Evolutionary conservation across 2,113 vertebrate genomes (phyloP).

Genomic region (Struthidea cinerea): DNA sequence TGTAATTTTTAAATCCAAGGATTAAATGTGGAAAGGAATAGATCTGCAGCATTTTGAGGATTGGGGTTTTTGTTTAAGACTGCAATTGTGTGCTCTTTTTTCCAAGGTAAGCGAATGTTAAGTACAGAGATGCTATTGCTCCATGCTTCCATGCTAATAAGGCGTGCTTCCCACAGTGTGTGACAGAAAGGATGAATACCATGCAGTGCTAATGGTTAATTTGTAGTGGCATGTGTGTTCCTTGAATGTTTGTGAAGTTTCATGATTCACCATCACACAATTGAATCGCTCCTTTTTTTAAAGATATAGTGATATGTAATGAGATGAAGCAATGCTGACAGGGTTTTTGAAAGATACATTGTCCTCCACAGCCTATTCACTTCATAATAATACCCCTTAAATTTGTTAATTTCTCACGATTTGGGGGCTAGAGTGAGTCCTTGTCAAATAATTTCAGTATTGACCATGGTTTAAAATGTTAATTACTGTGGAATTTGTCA

Average conservation of each 20-base stretch:
- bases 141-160: slow-evolving; percentile 71
- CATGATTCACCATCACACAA: slow-evolving; percentile 70
- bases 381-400: background rate
- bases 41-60: background rate
- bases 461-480: slow-evolving; percentile 66
- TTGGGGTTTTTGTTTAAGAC: slow-evolving; percentile 35
- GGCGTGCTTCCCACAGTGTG: slow-evolving; percentile 76
- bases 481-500: slow-evolving; percentile 63
- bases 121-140: slow-evolving; percentile 59
- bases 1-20: slow-evolving; percentile 62
- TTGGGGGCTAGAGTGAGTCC: slow-evolving; percentile 20
- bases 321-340: slow-evolving; percentile 60
- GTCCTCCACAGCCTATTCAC: slow-evolving; percentile 41
- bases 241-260: slow-evolving; percentile 73
- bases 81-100: slow-evolving; percentile 42
- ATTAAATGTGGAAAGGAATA: slow-evolving; percentile 26
- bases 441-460: slow-evolving; percentile 38
- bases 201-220: slow-evolving; percentile 75
- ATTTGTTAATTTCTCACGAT: slow-evolving; percentile 60
- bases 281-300: slow-evolving; percentile 27
- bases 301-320: slow-evolving; percentile 45
- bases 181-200: slow-evolving; percentile 78
- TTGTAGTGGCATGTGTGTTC: slow-evolving; percentile 81
- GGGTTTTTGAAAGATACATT: slow-evolving; percentile 42
- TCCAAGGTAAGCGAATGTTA: slow-evolving; percentile 59